Evolutionary conservation across 2,888 invertebrate species (phyloP).

Genomic region (Latrodectus elegans): DNA sequence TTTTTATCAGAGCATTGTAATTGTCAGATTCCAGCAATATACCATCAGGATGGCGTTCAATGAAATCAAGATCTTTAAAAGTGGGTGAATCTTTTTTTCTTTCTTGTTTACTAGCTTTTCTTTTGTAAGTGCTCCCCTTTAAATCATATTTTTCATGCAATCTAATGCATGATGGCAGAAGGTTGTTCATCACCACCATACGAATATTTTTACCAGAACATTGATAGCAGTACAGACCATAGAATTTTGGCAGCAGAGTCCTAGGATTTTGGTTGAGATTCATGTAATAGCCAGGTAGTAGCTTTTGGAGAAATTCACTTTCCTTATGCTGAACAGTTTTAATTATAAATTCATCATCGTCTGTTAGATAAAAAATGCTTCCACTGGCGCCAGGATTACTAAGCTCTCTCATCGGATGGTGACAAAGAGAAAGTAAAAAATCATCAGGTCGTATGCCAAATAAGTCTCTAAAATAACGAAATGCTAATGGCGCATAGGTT

Average conservation of each 20-base stretch:
- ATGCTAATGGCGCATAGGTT: constrained; percentile 99
- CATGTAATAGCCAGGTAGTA: constrained; percentile 97
- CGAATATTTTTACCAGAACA: constrained; percentile 99
- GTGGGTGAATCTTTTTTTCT: constrained; percentile 93
- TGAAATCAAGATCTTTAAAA: constrained; percentile 97
- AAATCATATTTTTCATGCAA: constrained; percentile 99
- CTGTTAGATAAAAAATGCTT: constrained; percentile 98
- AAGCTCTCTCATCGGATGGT: constrained; percentile 92
- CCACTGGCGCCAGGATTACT: constrained; percentile 99
- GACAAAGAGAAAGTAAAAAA: constrained; percentile 99
- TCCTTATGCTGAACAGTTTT: constrained; percentile 99
- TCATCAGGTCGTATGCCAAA: constrained; percentile 99
- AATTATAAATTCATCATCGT: constrained; percentile 99
- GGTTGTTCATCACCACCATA: constrained; percentile 98
- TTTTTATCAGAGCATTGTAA: constrained; percentile 94
- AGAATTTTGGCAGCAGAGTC: constrained; percentile 98
- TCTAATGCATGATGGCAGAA: constrained; percentile 93
- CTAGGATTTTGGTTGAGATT: constrained; percentile 97
- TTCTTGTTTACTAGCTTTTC: constrained; percentile 96
- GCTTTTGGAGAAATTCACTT: constrained; percentile 98
- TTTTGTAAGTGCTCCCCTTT: constrained; percentile 94
- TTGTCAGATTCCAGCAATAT: constrained; percentile 96
- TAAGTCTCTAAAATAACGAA: constrained; percentile 98
- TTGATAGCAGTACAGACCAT: constrained; percentile 98
- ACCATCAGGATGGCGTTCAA: constrained; percentile 97